Evolutionary conservation across 2,113 vertebrate genomes (phyloP).

Genomic region (Herpetotheres cachinnans): DNA sequence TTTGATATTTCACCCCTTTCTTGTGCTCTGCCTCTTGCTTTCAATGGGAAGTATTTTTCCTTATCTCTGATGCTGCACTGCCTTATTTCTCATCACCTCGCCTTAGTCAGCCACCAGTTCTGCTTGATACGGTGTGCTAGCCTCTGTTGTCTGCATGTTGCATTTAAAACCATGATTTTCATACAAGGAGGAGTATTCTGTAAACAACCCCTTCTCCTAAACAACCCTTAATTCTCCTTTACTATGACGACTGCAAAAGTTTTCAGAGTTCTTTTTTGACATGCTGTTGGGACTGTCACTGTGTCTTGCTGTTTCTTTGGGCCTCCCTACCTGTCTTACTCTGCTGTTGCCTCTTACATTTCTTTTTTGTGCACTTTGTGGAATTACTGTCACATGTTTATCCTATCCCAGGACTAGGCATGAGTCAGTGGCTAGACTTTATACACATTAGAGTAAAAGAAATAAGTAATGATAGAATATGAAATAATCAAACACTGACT

Average conservation of each 20-base stretch:
- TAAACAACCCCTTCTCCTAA: neutral
- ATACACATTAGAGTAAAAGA: neutral
- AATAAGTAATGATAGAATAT: neutral
- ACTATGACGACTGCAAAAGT: neutral
- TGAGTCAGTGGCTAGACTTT: neutral
- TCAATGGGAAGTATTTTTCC: neutral
- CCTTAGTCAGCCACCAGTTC: neutral
- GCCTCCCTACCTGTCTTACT: neutral
- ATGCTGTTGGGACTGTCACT: fast-evolving
- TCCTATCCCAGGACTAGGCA: neutral
- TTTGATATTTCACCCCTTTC: neutral
- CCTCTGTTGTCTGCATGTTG: neutral
- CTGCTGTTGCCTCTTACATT: neutral
- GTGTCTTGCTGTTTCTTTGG: neutral
- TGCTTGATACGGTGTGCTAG: neutral
- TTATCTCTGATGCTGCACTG: fast-evolving
- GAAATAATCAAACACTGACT: neutral
- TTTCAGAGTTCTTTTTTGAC: neutral
- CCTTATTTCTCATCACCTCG: neutral
- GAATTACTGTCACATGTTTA: neutral
- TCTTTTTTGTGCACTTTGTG: neutral
- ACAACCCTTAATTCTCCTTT: neutral
- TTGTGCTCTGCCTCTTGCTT: neutral
- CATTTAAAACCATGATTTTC: neutral
- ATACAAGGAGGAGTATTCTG: neutral